These are phyloP conservation scores for Samia ricini DNA, from an alignment of 1,140 invertebrate genomes.

Conservation along the genomic window DNA sequence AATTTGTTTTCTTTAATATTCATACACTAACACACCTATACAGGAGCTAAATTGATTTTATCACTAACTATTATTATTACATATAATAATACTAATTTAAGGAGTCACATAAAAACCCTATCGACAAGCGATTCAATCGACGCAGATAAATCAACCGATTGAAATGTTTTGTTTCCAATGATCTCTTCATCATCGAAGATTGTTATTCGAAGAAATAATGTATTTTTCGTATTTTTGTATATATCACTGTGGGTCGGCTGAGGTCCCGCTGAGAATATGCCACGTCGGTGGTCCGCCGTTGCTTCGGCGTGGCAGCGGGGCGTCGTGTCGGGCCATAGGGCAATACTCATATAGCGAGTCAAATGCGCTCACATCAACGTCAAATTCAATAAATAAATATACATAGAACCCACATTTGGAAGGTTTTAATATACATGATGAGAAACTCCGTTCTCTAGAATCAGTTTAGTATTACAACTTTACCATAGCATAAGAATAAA, in stretches of 20 bases:
- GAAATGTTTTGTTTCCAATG: background rate
- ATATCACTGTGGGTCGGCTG: conserved; percentile 1
- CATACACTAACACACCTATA: background rate
- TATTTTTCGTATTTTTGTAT: conserved; percentile 6
- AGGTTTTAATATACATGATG: too few relatives aligned
- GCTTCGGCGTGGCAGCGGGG: conserved; percentile 11
- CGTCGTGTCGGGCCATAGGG: conserved; percentile 1
- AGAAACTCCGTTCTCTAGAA: too few relatives aligned
- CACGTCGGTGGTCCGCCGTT: conserved; percentile 21
- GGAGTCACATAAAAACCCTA: background rate
- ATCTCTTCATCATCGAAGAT: background rate
- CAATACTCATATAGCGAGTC: background rate
- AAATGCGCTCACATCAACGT: background rate
- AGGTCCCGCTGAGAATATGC: conserved; percentile 22
- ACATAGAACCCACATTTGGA: too few relatives aligned
- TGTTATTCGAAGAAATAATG: background rate
- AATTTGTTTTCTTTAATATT: too few relatives aligned
- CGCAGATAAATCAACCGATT: background rate
- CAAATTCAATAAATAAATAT: too few relatives aligned
- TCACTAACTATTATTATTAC: background rate
- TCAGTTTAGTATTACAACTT: too few relatives aligned
- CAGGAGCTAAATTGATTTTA: background rate
- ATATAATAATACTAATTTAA: background rate
- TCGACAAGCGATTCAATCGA: background rate
- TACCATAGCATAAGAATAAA: too few relatives aligned